phyloP scores from a whole-genome alignment of 2,888 invertebrate genomes.

The Ormyrus thymus region DNA sequence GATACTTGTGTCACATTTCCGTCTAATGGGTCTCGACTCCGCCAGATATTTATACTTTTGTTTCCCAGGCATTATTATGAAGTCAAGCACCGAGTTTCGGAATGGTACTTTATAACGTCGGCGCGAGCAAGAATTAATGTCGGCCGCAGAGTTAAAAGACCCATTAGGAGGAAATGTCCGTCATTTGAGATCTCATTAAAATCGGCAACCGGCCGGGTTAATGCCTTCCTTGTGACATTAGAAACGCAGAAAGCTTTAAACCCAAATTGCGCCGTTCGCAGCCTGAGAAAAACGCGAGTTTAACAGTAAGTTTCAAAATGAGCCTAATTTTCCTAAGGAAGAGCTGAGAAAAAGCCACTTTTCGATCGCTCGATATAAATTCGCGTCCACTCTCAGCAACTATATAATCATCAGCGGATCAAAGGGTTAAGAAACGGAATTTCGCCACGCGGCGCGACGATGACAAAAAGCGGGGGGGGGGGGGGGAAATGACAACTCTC shows the following conservation, averaged over 20 bases:
- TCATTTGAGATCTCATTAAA: conserved; percentile 36
- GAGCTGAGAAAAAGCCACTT: too few relatives aligned
- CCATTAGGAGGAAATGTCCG: conserved; percentile 30
- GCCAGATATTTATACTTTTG: not conserved
- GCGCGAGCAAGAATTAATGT: conserved; percentile 10
- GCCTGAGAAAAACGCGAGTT: too few relatives aligned
- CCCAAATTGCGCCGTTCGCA: too few relatives aligned
- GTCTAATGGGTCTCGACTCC: conserved; percentile 22
- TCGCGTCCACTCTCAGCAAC: not conserved
- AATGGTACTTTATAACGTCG: not conserved
- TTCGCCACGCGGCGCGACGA: not conserved
- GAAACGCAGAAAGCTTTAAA: too few relatives aligned
- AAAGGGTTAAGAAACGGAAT: conserved; percentile 30
- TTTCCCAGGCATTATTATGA: not conserved
- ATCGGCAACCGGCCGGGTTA: conserved; percentile 20
- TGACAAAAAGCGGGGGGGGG: too few relatives aligned
- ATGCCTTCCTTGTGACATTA: conserved; percentile 1
- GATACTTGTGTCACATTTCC: conserved; percentile 36
- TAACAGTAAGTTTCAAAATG: too few relatives aligned
- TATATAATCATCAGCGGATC: conserved; percentile 6
- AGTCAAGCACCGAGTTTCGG: not conserved
- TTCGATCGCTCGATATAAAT: not conserved
- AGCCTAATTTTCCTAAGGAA: too few relatives aligned
- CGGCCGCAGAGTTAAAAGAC: not conserved
- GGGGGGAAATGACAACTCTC: not conserved